These are phyloP conservation scores for Scotopteryx bipunctaria DNA, from an alignment of 2,888 invertebrate species.

Conservation along the genomic window DNA sequence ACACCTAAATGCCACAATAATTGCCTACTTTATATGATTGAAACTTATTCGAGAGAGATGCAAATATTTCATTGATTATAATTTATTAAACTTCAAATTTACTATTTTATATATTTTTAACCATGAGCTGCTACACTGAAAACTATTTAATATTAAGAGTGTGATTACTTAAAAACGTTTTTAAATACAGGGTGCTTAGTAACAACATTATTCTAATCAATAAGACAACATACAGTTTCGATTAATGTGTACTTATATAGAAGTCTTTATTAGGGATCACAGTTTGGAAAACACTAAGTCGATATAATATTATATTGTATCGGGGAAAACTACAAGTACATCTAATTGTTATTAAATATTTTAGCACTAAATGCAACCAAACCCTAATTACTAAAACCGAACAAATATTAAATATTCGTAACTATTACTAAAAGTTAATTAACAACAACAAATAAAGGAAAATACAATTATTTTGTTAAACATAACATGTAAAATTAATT, in stretches of 20 bases:
- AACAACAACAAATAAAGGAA: background rate
- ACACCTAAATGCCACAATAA: conserved; percentile 63
- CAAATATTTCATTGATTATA: conserved; percentile 6
- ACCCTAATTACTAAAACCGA: conserved; percentile 6
- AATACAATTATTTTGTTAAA: background rate
- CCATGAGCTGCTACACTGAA: conserved; percentile 10
- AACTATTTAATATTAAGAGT: conserved; percentile 13
- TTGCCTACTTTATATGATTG: conserved; percentile 34
- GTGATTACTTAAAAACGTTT: conserved; percentile 23
- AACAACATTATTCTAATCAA: conserved; percentile 41
- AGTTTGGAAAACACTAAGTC: conserved; percentile 80
- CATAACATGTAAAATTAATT: conserved; percentile 2
- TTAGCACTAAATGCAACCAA: conserved; percentile 21
- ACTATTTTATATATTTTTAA: conserved; percentile 9
- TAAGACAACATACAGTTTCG: conserved; percentile 44
- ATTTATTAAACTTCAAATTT: conserved; percentile 3
- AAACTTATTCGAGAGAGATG: conserved; percentile 5
- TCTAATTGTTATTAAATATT: conserved; percentile 23
- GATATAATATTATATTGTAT: conserved; percentile 47
- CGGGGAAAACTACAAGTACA: conserved; percentile 35
- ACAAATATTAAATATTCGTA: conserved; percentile 13
- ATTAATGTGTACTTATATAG: conserved; percentile 74
- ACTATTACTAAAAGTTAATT: background rate
- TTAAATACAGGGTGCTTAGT: conserved; percentile 34
- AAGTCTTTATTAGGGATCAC: conserved; percentile 83